Base-by-base conservation (phyloP, 2,113 vertebrate species). In the Chaetops frenatus region DNA sequence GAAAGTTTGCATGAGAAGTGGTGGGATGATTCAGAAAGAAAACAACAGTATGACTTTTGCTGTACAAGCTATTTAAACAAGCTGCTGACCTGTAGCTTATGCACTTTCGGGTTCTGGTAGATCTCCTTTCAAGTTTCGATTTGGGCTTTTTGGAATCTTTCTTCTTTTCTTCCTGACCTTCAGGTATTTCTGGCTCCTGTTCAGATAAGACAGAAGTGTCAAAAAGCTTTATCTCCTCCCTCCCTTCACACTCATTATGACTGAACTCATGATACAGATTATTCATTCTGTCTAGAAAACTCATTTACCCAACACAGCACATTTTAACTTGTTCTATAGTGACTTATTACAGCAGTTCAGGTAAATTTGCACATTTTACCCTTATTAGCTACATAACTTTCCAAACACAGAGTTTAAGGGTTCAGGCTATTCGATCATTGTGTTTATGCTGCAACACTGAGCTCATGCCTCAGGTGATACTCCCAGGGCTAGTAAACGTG, bases 81-180 rank as follows among this genome's bases (percentile, higher is more conserved):
- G 73, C 47, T 74, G 83, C 95, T 91, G 97, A 99, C 99, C 99
- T 99, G 97, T 99, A 99, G 97, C 99, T 99, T 97, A 99, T 99
- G 96, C 98, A 98, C 78, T 99, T 99, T 44, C 99, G 98, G 94
- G 98, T 98, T 95, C 99, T 98, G 69, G 99, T 99, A 9, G 99
- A 99, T 61, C 99, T 98, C 96, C 99, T 98, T 80, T 99, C 99
- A 27, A 99, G 98, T 90, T 99, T 99, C 12, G 96, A 98, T 97
- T 99, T 99, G 31, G 97, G 98, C 95, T 99, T 99, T 95, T 99
- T 99, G 31, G 98, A 88, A 90, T 99, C 98, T 97, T 99, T 99
- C 97, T 99, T 99, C 97, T 99, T 99, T 67, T 98, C 96, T 18
- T 98, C 97, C 58, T 98, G 98, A 64, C 98, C 97, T 94, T 99